These are phyloP conservation scores for Bos taurus DNA, from an alignment of 2,113 vertebrate species.

Conservation along the genomic window ARS-UCD2.0 NC_037347.1:34969501-34970000, in stretches of 20 bases:
- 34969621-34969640: background rate
- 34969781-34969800: fast-evolving
- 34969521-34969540: background rate
- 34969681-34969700: background rate
- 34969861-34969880: background rate
- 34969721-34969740: background rate
- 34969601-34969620: background rate
- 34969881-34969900: background rate
- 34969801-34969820: background rate
- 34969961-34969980: background rate
- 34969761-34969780: background rate
- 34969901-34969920: background rate
- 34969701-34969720: background rate
- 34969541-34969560: background rate
- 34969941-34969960: background rate
- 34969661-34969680: background rate
- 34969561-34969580: background rate
- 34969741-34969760: background rate
- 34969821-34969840: background rate
- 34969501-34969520: background rate
- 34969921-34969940: background rate
- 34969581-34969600: background rate
- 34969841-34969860: background rate
- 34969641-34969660: background rate
- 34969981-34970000: background rate